Percentiles rank a stretch among this genome's conserved stretches.
Conservation (phyloP, 2,888 invertebrate species). For the Cephus runcator region DNA sequence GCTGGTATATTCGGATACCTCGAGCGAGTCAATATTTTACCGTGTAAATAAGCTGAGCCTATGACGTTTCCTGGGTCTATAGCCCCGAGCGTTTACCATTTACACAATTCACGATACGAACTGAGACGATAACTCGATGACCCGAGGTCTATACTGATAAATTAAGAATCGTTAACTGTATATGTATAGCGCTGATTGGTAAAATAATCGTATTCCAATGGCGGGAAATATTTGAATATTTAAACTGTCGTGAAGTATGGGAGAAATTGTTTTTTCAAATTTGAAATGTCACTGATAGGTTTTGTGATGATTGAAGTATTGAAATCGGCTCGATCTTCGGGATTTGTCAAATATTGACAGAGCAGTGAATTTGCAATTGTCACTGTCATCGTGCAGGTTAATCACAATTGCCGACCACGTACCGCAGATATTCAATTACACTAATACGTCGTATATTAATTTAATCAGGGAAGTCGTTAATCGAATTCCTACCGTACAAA, state of each 20-base stretch:
- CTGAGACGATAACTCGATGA: slow-evolving; percentile 41
- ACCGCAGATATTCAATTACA: slow-evolving; percentile 37
- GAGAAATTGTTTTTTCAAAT: background rate
- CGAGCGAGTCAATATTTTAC: background rate
- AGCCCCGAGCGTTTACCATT: background rate
- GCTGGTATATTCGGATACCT: background rate
- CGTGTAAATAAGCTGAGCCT: background rate
- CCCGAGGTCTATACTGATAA: slow-evolving; percentile 18
- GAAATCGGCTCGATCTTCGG: background rate
- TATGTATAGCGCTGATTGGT: background rate
- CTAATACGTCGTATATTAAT: slow-evolving; percentile 32
- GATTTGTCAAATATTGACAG: background rate
- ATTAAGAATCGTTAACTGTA: background rate
- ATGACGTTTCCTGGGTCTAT: background rate
- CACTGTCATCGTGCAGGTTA: background rate
- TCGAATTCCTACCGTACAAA: slow-evolving; percentile 23
- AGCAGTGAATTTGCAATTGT: background rate
- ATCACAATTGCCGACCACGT: background rate
- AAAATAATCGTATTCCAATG: background rate
- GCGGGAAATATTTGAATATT: background rate
- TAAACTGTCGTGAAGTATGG: background rate
- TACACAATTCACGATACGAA: background rate
- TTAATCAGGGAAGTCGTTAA: slow-evolving; percentile 5
- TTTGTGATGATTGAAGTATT: background rate
- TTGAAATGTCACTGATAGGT: background rate